Base-by-base conservation (phyloP, 1,140 invertebrate genomes). In the Pantala flavescens region DNA sequence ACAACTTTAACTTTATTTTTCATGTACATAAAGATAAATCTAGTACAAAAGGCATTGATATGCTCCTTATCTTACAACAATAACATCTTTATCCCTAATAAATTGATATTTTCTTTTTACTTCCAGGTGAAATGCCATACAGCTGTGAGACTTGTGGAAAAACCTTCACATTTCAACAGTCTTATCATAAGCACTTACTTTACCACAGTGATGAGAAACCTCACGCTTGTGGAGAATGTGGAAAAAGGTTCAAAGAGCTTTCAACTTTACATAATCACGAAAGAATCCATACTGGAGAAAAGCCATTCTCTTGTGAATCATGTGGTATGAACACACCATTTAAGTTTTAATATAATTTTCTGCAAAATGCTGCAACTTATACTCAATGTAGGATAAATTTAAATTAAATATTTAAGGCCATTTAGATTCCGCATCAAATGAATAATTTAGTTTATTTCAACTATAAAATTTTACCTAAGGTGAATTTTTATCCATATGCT, bases 101-200 rank as follows among this genome's bases (percentile, higher is more conserved):
- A n/a, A n/a, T n/a, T n/a, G 1, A 63, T 7, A 43, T 74, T 76
- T 76, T 76, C 76, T 63, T 76, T 72, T 78, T 71, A 70, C 55
- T 81, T 82, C 81, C 85, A 87, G 93, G 93, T 73, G 93, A 95
- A 84, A 94, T 92, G 86, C 93, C 93, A 0, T 95, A 94, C 80
- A 88, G 88, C 11, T 97, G 95, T 80, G 86, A 86, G 43, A 88
- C 91, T 79, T 96, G 94, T 81, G 90, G 90, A 73, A 94, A 95
- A 82, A 92, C 90, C 0, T 96, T 96, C 83, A 94, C 92, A 24
- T 94, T 94, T 81, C 93, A 94, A 82, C 94, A 96, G 78, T 95
- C 93, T 0, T 95, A 94, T 81, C 93, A 96, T 81, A 95, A 94
- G 79, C 94, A 96, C 82, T 87, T 93, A 78, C 84, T 93, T 16